Conservation (phyloP, 23 tunicate species). For the Styela clava region DNA sequence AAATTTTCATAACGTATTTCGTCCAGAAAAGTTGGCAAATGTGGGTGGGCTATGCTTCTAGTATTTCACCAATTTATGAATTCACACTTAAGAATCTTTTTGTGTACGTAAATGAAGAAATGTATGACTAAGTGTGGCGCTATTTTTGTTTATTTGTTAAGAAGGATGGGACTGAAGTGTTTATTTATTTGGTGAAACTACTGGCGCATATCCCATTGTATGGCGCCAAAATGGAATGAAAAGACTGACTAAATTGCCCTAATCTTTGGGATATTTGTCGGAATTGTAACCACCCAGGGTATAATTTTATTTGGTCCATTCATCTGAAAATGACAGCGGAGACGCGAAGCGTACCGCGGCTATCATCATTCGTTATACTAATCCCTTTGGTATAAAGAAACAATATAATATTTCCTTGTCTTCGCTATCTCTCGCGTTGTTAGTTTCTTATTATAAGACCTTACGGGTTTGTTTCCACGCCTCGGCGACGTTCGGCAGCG, state of each 20-base stretch:
- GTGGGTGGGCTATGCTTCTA: not conserved
- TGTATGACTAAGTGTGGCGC: not conserved
- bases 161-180: not conserved
- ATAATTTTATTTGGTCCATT: not conserved
- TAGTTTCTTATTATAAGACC: not conserved
- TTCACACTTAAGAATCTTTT: too few species aligned
- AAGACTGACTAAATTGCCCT: not conserved
- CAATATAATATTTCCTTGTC: not conserved
- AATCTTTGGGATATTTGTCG: not conserved
- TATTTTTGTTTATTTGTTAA: not conserved
- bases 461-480: not conserved
- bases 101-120: too few species aligned
- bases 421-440: not conserved
- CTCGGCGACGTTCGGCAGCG: not conserved
- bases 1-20: too few species aligned
- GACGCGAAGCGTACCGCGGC: not conserved
- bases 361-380: not conserved
- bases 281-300: not conserved
- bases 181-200: not conserved
- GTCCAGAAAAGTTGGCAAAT: too few species aligned
- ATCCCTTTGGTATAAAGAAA: not conserved
- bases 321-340: not conserved
- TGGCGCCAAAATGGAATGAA: not conserved
- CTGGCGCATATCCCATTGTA: not conserved
- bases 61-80: not conserved